phyloP scores from a whole-genome alignment of 2,797 vertebrate genomes.

The Tokudaia muenninki region DNA sequence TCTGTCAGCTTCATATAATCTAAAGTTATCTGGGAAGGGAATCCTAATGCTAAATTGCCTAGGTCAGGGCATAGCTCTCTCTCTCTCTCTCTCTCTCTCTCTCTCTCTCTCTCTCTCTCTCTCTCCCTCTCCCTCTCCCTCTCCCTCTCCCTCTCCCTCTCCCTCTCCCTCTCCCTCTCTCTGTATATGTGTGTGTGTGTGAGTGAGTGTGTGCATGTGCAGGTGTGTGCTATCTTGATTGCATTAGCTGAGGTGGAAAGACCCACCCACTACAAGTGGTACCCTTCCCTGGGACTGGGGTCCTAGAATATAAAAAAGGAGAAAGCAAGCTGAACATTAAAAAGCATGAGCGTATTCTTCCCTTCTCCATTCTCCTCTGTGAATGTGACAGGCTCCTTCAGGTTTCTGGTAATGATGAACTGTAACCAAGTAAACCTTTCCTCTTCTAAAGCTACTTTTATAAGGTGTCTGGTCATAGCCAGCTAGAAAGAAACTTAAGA shows the following conservation, averaged over 20 bases:
- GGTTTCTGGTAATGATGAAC: too few relatives aligned
- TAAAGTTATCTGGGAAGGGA: neutral
- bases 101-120: too few relatives aligned
- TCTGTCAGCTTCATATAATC: neutral
- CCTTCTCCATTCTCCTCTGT: neutral
- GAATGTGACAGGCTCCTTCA: neutral
- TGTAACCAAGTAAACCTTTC: neutral
- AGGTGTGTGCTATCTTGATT: neutral
- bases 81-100: too few relatives aligned
- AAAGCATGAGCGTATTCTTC: too few relatives aligned
- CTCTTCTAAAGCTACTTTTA: neutral
- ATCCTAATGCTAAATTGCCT: neutral
- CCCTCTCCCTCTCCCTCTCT: too few relatives aligned
- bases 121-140: too few relatives aligned
- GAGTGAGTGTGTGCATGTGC: too few relatives aligned
- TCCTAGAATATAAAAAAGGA: neutral
- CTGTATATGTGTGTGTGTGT: neutral
- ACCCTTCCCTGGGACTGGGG: neutral
- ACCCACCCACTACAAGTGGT: too few relatives aligned
- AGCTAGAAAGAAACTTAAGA: neutral
- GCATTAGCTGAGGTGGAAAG: neutral
- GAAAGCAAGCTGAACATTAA: neutral
- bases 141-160: too few relatives aligned
- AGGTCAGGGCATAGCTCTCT: neutral
- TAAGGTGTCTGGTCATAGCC: neutral